A percentile compares a stretch with the other conserved stretches of the same genome.
Conservation (phyloP, 2,888 invertebrate genomes). For the Acanthosepion pharaonis region DNA sequence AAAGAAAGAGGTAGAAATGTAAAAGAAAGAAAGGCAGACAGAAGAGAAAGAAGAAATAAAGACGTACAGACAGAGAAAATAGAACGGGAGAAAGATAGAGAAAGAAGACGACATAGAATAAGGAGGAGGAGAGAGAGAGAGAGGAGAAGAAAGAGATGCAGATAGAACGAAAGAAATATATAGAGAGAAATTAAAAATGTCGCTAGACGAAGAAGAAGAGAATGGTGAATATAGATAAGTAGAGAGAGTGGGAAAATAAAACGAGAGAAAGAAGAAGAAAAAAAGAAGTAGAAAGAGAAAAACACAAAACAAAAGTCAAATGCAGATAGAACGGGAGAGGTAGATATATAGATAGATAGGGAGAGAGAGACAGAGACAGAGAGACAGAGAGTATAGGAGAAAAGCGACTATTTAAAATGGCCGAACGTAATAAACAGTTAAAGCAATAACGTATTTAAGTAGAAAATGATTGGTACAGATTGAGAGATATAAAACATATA, state of each 20-base stretch:
- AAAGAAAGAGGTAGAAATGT: accelerated
- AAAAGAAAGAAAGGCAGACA: background rate
- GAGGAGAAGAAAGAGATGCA: no score
- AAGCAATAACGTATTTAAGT: background rate
- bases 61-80: background rate
- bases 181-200: no score
- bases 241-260: background rate
- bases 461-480: background rate
- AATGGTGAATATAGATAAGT: no score
- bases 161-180: no score
- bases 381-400: no score
- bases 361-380: background rate
- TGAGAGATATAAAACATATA: background rate
- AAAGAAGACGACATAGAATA: background rate
- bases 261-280: background rate
- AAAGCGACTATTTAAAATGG: background rate
- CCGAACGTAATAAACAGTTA: background rate
- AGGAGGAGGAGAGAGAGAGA: background rate
- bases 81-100: background rate
- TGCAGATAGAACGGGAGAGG: background rate
- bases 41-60: background rate
- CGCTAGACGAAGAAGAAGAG: no score
- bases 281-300: background rate
- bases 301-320: no score
- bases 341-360: background rate